These are phyloP conservation scores for Onthophagus taurus DNA, from an alignment of 1,140 invertebrate species.

Conservation along the genomic window DNA sequence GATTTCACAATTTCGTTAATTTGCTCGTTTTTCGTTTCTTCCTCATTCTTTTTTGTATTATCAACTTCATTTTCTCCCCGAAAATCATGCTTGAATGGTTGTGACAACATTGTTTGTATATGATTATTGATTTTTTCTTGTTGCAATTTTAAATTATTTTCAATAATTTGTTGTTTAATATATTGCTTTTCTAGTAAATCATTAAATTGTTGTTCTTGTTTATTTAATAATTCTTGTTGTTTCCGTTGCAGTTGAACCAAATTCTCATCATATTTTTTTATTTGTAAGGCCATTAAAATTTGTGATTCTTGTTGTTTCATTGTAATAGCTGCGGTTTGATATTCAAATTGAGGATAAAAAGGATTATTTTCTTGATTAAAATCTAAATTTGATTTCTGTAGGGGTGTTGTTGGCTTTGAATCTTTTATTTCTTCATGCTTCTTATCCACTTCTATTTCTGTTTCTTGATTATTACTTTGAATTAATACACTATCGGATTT, in stretches of 20 bases:
- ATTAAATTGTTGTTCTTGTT: constrained; percentile 42
- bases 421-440: too few relatives aligned
- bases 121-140: constrained; percentile 45
- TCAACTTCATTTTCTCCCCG: constrained; percentile 12
- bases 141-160: constrained; percentile 41
- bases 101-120: constrained; percentile 37
- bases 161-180: constrained; percentile 41
- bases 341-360: too few relatives aligned
- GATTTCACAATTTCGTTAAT: constrained; percentile 21
- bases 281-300: constrained; percentile 39
- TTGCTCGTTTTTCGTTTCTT: constrained; percentile 14
- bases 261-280: constrained; percentile 42
- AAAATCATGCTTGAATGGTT: constrained; percentile 21
- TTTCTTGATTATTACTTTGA: too few relatives aligned
- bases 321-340: constrained; percentile 35
- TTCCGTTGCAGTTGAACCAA: constrained; percentile 40
- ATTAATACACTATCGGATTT: too few relatives aligned
- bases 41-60: constrained; percentile 11
- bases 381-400: too few relatives aligned
- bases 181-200: constrained; percentile 39
- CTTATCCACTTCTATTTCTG: too few relatives aligned
- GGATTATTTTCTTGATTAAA: too few relatives aligned
- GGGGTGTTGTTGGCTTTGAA: too few relatives aligned
- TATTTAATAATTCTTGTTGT: constrained; percentile 37
- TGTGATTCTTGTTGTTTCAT: constrained; percentile 44